Base-by-base conservation (phyloP, 2,888 invertebrate species). In the Apomyelois bistriatella region DNA sequence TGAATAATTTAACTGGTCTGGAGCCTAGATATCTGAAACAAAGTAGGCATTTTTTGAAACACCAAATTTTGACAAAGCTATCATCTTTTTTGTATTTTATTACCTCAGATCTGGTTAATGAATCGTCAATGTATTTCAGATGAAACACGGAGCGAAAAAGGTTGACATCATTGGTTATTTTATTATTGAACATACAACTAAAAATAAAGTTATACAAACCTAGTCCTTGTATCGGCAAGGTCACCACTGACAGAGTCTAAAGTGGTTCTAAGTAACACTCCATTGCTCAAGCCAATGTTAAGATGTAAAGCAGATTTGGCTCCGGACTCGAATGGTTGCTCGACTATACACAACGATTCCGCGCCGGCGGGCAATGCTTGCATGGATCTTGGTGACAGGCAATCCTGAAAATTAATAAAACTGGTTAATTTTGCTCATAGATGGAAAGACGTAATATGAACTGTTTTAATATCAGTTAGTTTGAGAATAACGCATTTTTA, bases 221-320 rank as follows among this genome's bases (percentile, higher is more conserved):
- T 93, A 0, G 99, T 99, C 64, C 99, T 92, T 0, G 99, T 99
- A 75, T 99, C 99, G 2, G 98, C 97, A 64, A 99, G 92, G 79
- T 99, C 99, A 0, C 99, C 99, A 40, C 98, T 97, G 15, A 98
- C 96, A 0, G 97, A 96, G 88, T 99, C 99, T 32, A 99, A 89
- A 2, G 99, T 98, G 1, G 98, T 98, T 70, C 99, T 92, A 52
- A 99, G 86, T 55, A 99, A 84, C 28, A 98, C 98, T 52, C 99
- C 99, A 85, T 99, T 99, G 89, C 98, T 98, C 17, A 99, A 90
- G 1, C 99, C 99, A 78, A 99, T 99, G 76, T 99, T 99, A 28
- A 99, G 91, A 85, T 98, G 98, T 15, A 99, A 91, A 30, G 94
- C 94, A 57, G 92, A 92, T 53, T 92, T 93, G 0, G 93, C 93